Evolutionary conservation across 2,888 invertebrate species (phyloP), one percentile per base, ranked within the genome.

Genomic region (Salticus scenicus): DNA sequence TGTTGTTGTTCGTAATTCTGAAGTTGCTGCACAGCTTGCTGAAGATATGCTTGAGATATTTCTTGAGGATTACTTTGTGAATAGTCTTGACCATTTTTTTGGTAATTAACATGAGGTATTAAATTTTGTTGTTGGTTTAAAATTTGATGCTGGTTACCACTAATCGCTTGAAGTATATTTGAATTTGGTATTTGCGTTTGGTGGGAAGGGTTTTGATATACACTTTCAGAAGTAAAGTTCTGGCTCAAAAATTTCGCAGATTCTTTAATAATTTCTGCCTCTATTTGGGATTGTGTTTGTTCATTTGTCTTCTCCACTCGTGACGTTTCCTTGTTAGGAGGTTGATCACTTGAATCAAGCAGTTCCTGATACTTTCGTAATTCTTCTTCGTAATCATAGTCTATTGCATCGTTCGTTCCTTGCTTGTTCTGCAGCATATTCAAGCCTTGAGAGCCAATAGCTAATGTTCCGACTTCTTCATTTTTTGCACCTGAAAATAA

Each of bases 371-470:
- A 84, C 24, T 84, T 84, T 14, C 77, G 28, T 10, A 84, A 69
- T 5, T 84, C 83, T n/a, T 84, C 83, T 73, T 84, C 83, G n/a
- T 84, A 84, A 24, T 84, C 83, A 12, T 84, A 84, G 24, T 84
- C 83, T 2, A 84, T 41, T 69, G 66, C 83, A n/a, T 31, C 37
- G 28, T 84, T 76, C 1, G 33, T 51, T 5, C 66, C n/a, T 1
- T 72, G 67, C 0, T 57, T 67, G 31, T 67, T 84, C 7, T 71
- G 47, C 0, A 84, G 30, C 27, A 69, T 69, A 41, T 78, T 78
- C 20, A 83, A 30, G 8, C 83, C 83, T 42, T 77, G 71, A 0
- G 69, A 31, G 14, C 73, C 73, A 31, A 84, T 74, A 20, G 57
- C 41, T 10, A 66, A 73, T 7, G 66, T 10, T 12, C 73, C 73